Conservation (phyloP, 2,888 invertebrate genomes). For the Corbicula japonica region DNA sequence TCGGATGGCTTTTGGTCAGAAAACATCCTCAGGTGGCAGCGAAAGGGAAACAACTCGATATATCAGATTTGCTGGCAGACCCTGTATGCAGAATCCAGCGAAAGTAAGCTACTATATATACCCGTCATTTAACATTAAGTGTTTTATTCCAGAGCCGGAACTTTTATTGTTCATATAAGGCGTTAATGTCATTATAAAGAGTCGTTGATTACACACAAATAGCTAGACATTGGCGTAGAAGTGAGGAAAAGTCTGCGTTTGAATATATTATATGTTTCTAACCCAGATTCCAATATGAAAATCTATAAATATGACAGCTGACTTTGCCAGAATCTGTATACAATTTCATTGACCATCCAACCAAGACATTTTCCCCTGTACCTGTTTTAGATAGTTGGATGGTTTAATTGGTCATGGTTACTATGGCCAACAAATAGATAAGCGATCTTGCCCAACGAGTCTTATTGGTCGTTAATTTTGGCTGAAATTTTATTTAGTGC, state of each 20-base stretch:
- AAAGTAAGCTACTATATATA: slow-evolving; percentile 88
- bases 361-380: no score
- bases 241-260: neutral
- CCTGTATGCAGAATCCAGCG: slow-evolving; percentile 94
- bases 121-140: no score
- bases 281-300: neutral
- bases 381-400: no score
- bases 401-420: no score
- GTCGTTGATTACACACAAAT: neutral
- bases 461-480: no score
- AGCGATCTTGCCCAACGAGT: no score
- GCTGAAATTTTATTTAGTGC: no score
- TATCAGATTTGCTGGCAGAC: slow-evolving; percentile 93
- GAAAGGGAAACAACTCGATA: slow-evolving; percentile 90
- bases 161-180: neutral
- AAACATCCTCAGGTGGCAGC: slow-evolving; percentile 96
- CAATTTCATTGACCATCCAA: no score
- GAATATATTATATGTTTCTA: neutral
- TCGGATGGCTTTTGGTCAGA: slow-evolving; percentile 95
- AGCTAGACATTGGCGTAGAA: neutral
- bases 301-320: no score
- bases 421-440: no score
- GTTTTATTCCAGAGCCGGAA: neutral
- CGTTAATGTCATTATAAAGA: neutral
- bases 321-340: no score